Evolutionary conservation across 2,888 invertebrate genomes (phyloP).

Genomic region (Ophion obscuratus): DNA sequence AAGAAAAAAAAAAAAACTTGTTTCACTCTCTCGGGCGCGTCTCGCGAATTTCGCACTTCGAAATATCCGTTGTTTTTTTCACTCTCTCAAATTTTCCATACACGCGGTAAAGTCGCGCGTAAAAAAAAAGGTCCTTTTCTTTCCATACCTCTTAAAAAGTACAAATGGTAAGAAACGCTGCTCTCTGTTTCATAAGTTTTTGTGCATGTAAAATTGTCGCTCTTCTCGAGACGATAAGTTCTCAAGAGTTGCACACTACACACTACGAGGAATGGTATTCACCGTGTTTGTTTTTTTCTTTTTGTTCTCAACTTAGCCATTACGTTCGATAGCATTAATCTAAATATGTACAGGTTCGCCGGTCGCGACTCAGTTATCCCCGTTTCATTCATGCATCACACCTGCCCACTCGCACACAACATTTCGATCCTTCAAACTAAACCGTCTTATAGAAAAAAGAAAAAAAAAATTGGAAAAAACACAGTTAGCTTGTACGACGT

Average conservation of each 20-base stretch:
- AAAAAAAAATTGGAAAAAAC: conserved; percentile 46
- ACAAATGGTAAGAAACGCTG: conserved; percentile 79
- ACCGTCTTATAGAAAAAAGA: conserved; percentile 45
- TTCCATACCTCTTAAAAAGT: conserved; percentile 71
- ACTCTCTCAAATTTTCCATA: not conserved
- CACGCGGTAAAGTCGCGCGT: not conserved
- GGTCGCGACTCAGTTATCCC: conserved; percentile 16
- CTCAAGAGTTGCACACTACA: conserved; percentile 69
- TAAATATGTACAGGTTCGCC: conserved; percentile 73
- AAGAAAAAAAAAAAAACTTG: conserved; percentile 52
- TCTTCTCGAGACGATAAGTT: conserved; percentile 45
- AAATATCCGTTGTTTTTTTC: conserved; percentile 5
- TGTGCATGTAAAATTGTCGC: conserved; percentile 69
- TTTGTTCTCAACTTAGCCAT: conserved; percentile 47
- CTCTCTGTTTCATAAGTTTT: conserved; percentile 67
- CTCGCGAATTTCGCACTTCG: conserved; percentile 10
- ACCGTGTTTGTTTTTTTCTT: conserved; percentile 53
- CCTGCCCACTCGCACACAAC: conserved; percentile 39
- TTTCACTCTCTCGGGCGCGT: conserved; percentile 24
- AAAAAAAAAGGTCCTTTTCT: conserved; percentile 46
- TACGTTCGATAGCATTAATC: conserved; percentile 68
- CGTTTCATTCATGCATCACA: conserved; percentile 32
- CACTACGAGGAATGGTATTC: conserved; percentile 77
- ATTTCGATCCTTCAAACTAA: conserved; percentile 52
- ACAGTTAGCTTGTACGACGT: conserved; percentile 74